Conservation (phyloP, 2,888 invertebrate species). For the Aphodius granarius region DNA sequence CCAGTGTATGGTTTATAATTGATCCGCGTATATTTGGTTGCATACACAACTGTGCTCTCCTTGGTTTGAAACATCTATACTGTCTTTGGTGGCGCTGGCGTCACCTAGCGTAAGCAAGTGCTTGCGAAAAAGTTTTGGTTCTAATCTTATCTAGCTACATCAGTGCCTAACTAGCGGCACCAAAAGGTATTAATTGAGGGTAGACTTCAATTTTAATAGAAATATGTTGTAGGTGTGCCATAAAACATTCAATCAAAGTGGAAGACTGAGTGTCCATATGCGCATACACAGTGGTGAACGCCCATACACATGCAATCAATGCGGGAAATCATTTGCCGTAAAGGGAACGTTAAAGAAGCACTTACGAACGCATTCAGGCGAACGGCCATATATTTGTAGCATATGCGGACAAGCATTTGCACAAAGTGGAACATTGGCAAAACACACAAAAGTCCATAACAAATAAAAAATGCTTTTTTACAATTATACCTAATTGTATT, state of each 20-base stretch:
- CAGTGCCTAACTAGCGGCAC: too few species aligned
- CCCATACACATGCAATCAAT: conserved; percentile 43
- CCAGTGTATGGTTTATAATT: too few species aligned
- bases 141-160: too few species aligned
- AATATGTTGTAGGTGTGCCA: conserved; percentile 30
- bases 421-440: conserved; percentile 43
- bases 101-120: too few species aligned
- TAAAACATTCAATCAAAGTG: conserved; percentile 42
- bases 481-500: not conserved
- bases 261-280: conserved; percentile 44
- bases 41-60: too few species aligned
- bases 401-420: conserved; percentile 45
- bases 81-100: too few species aligned
- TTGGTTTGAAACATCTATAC: too few species aligned
- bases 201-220: too few species aligned
- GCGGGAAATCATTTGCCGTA: conserved; percentile 44
- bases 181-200: too few species aligned
- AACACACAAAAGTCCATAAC: conserved; percentile 46
- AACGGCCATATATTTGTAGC: conserved; percentile 43
- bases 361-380: conserved; percentile 46
- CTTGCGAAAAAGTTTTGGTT: too few species aligned
- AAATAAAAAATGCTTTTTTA: conserved; percentile 27
- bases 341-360: conserved; percentile 46
- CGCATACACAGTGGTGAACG: conserved; percentile 44
- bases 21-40: too few species aligned